Base-by-base conservation (phyloP, 2,888 invertebrate genomes). In the Agapostemon virescens region DNA sequence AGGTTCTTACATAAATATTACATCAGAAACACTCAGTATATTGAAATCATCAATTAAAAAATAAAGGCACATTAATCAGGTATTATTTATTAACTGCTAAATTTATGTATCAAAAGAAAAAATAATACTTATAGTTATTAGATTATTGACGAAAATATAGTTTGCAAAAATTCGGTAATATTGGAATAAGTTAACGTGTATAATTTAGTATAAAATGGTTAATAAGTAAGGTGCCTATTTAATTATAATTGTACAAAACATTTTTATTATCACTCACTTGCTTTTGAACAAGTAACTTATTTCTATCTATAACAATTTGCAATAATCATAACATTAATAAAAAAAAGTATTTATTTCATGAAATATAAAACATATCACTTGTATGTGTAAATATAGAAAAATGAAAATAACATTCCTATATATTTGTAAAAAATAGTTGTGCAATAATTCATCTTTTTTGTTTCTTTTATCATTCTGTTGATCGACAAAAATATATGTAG, bases 171-270 rank as follows among this genome's bases (percentile, higher is more conserved):
- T 64, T 42, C 40, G 33, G 17, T 20, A 36, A 38, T 3, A 58
- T 71, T 4, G 49, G 15, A 58, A 66, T 61, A 74, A 72, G 64
- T 63, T 69, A 69, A 58, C 23, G 5, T 66, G 61, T 61, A 58
- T 11, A 61, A 63, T 69, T 36, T 15, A n/a, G 55, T 23, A 58
- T 68, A n/a, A 58, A 45, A 42, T 36, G 52, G 64, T 72, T 49
- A 61, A 67, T 75, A 83, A 83, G 67, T 78, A 75, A 74, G 67
- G 49, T 64, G 58, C 23, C 66, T 83, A 63, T 81, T 70, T 69
- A 42, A 69, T 38, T 42, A 49, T 52, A 69, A 70, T 77, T 40
- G 55, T 82, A 83, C 30, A 42, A 78, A 69, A 83, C 42, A 69
- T n/a, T 74, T 66, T 74, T 74, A 61, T 78, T 78, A 75, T 69